These are phyloP conservation scores for Camarhynchus parvulus DNA, from an alignment of 2,113 vertebrate species.

Conservation along the genomic window DNA sequence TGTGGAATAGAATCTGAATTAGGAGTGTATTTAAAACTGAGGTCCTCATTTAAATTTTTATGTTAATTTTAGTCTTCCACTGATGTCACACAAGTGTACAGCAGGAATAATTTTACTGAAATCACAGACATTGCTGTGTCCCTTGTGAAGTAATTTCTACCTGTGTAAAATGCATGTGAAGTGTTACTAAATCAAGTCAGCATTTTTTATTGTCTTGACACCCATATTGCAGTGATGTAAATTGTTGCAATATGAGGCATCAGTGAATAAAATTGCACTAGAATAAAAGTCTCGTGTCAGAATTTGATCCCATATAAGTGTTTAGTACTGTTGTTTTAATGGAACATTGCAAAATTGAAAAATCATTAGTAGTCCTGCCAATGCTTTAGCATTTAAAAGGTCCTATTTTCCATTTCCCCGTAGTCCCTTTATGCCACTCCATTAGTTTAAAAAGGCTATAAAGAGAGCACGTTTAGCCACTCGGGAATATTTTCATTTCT, in stretches of 20 bases:
- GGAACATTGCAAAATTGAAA: slow-evolving; percentile 43
- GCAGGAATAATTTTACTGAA: neutral
- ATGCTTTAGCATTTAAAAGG: slow-evolving; percentile 33
- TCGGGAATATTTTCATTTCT: slow-evolving; percentile 47
- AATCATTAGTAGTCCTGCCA: slow-evolving; percentile 50
- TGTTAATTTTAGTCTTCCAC: slow-evolving; percentile 5
- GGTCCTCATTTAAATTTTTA: neutral
- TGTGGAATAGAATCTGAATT: slow-evolving; percentile 4
- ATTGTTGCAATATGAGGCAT: slow-evolving; percentile 11
- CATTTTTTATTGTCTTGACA: neutral
- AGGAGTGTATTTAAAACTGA: neutral
- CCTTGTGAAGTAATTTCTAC: slow-evolving; percentile 9
- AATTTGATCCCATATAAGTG: slow-evolving; percentile 6
- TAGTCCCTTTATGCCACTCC: slow-evolving; percentile 40
- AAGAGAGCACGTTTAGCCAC: slow-evolving; percentile 16
- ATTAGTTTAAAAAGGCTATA: slow-evolving; percentile 56
- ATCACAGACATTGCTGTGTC: neutral
- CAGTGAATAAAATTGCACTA: slow-evolving; percentile 17
- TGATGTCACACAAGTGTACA: neutral
- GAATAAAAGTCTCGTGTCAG: slow-evolving; percentile 10
- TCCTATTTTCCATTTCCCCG: slow-evolving; percentile 38
- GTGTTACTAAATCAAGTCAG: slow-evolving; percentile 8
- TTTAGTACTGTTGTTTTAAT: slow-evolving; percentile 33
- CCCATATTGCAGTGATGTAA: neutral
- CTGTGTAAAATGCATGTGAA: slow-evolving; percentile 1